Base-by-base conservation (phyloP, 2,888 invertebrate species). In the Smittia aterrima region DNA sequence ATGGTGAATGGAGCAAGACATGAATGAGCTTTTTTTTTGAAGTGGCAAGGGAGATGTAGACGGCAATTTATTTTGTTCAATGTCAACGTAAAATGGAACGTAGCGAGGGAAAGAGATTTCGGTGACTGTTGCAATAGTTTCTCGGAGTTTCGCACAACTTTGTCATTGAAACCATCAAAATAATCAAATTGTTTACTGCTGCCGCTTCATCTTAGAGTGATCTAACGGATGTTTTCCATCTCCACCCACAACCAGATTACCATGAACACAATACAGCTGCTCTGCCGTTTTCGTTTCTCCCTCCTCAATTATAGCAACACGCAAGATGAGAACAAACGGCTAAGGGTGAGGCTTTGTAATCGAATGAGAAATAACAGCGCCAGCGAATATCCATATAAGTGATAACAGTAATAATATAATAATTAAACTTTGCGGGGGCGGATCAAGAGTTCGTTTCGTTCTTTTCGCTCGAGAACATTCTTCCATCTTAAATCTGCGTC, bases 351-450 rank as follows among this genome's bases (percentile, higher is more conserved):
- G 71, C 71, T 68, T 47, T 16, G 22, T 66, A 38, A 40, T 16
- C 38, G 38, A 38, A 40, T 11, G 40, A 66, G 40, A 20, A 20
- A 40, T 11, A 66, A 40, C 18, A 53, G 41, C 20, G 22, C 47
- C 68, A 68, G 41, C 3, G n/a, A n/a, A 32, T 70, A 32, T 27
- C 71, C 58, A 32, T 71, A 54, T 54, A 71, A 71, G 71, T 71
- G 71, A 71, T 71, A 71, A 71, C 68, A 53, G n/a, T 47, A 32
- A 32, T 71, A 53, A 47, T 53, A 71, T 54, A 71, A 71, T 71
- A 54, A 71, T 71, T 71, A 71, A 71, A 71, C 24, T 71, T 54
- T 54, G 58, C 22, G 71, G 20, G 20, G 71, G 71, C 58, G 71
- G 41, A 71, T 54, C 71, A 47, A 71, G 32, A 71, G 24, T 32